Base-by-base conservation (phyloP, 2,797 vertebrate genomes). In the Stomatorhinus walkeri region DNA sequence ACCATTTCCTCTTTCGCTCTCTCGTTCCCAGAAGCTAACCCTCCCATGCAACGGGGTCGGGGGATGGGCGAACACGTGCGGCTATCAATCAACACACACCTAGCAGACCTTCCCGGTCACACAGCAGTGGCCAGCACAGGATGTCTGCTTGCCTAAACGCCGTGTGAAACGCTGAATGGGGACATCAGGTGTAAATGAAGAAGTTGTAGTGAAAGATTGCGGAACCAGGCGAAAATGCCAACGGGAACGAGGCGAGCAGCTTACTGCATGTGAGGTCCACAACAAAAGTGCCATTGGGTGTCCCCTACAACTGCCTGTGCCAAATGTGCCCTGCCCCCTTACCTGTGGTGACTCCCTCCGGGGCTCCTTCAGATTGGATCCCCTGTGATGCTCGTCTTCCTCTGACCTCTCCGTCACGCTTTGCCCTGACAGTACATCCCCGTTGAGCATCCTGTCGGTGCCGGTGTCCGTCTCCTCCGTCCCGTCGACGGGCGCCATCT, bases 341-440 rank as follows among this genome's bases (percentile, higher is more conserved):
- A 87, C 9, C 87, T 87, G 43, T 51, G 48, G 81, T 7, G 81
- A 56, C 88, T 0, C 8, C 14, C 22, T 90, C 89, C 43, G 28
- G 24, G 86, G 72, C 43, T 92, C 92, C 51, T 32, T 84, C 48
- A 85, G 7, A 51, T 52, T 56, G 48, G 68, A 87, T 4, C 51
- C 22, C 1, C 16, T 3, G 5, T 43, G 19, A 79, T 12, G n/a
- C 22, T 0, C 72, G 68, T 51, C 85, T 1, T 52, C 54, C 16
- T 85, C 72, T 81, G 83, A 22, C 88, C 88, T 68, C 91, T 89
- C 1, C 1, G 28, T 87, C 89, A 85, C 6, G 2, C 79, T 36
- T 46, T 79, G 59, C 72, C 43, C 88, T 28, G 10, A 12, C 8
- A 89, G 48, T 76, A 85, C 85, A 68, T 89, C 64, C 87, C 88